phyloP scores from a whole-genome alignment of 2,797 vertebrate species.

The Perodicticus potto region DNA sequence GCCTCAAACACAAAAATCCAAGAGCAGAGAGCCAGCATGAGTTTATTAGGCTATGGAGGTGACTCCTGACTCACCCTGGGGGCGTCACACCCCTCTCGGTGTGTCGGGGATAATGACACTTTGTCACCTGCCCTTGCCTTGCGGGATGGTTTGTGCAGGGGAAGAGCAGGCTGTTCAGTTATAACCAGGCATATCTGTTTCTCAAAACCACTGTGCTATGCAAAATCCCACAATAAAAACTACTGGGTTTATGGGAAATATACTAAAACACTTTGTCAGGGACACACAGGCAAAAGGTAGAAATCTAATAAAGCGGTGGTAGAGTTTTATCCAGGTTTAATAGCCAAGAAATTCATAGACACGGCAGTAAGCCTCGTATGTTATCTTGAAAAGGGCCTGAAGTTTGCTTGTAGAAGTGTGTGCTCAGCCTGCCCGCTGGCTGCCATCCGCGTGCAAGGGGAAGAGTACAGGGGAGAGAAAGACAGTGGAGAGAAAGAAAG shows the following conservation, averaged over 20 bases:
- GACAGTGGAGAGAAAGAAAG: not conserved
- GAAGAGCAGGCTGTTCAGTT: not conserved
- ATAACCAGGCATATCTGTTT: fast-evolving
- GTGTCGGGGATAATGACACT: fast-evolving
- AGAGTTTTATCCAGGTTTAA: fast-evolving
- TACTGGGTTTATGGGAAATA: not conserved
- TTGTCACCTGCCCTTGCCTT: fast-evolving
- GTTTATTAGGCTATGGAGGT: fast-evolving
- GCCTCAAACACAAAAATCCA: fast-evolving
- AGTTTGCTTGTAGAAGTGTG: not conserved
- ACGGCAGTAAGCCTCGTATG: fast-evolving
- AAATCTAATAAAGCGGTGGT: not conserved
- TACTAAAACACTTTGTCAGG: not conserved
- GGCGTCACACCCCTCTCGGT: fast-evolving
- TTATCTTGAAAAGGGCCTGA: not conserved
- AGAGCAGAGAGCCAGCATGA: fast-evolving
- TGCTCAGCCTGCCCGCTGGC: not conserved
- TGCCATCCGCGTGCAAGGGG: too few relatives aligned
- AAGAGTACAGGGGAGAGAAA: fast-evolving
- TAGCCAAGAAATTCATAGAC: not conserved
- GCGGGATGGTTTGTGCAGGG: fast-evolving
- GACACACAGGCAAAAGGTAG: not conserved
- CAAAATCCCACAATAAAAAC: fast-evolving
- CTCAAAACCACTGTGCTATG: fast-evolving
- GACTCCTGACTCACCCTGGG: not conserved